A percentile compares a stretch with the other conserved stretches of the same genome.
Evolutionary conservation across 23 tunicate genomes (phyloP).

Genomic region (Diplosoma virens): DNA sequence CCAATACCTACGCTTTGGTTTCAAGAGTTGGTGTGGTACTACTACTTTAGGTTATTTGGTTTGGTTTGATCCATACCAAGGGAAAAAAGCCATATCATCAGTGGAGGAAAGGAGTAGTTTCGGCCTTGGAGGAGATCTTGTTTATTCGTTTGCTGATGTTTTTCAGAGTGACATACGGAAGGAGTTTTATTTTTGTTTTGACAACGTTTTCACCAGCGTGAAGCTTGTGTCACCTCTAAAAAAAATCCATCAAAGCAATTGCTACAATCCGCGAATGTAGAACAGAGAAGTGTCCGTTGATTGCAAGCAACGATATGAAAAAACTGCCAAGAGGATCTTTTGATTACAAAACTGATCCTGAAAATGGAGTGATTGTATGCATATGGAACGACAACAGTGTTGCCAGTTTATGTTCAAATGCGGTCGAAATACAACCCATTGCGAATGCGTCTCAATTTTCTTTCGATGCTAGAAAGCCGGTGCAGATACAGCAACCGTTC

Average conservation of each 20-base stretch:
- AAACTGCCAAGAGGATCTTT: neutral
- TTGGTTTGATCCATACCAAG: slow-evolving; percentile 10
- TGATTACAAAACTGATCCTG: slow-evolving; percentile 4
- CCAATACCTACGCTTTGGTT: neutral
- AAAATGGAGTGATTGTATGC: neutral
- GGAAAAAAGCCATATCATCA: neutral
- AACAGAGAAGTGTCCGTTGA: slow-evolving; percentile 4
- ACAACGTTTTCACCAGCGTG: slow-evolving; percentile 8
- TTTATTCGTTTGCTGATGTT: neutral
- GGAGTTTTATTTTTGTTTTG: neutral
- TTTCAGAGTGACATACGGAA: neutral
- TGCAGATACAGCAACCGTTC: slow-evolving; percentile 2
- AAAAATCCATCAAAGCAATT: neutral
- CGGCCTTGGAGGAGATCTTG: slow-evolving; percentile 2
- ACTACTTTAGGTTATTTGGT: slow-evolving; percentile 4
- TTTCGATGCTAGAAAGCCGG: neutral
- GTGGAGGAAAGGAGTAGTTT: neutral
- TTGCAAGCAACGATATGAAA: neutral
- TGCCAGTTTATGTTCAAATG: slow-evolving; percentile 11
- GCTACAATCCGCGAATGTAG: slow-evolving; percentile 3
- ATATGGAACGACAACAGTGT: slow-evolving; percentile 13
- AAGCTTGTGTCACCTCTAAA: neutral
- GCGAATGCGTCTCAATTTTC: neutral
- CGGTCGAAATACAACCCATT: neutral
- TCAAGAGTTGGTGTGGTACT: slow-evolving; percentile 11